Percentiles rank a stretch among this genome's conserved stretches.
These are phyloP conservation scores for Gymnobelideus leadbeateri DNA, from an alignment of 2,113 vertebrate genomes.

Conservation along the genomic window DNA sequence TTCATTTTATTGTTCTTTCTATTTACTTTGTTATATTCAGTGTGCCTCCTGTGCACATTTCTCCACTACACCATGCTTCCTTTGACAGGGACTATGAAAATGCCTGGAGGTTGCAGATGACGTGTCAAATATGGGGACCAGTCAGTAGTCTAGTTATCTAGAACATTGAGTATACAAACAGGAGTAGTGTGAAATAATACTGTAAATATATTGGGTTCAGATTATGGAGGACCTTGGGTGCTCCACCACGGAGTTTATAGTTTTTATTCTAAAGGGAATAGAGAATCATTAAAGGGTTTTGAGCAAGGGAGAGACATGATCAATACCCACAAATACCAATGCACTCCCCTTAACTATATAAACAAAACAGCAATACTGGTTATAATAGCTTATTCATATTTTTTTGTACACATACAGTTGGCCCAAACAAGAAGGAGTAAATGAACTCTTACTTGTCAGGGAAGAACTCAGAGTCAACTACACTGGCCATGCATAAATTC, in stretches of 20 bases:
- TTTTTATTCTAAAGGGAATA: not conserved
- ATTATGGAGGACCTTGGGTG: not conserved
- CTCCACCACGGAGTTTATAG: not conserved
- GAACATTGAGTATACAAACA: not conserved
- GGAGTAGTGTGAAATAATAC: not conserved
- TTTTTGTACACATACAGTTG: not conserved
- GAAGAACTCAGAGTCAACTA: not conserved
- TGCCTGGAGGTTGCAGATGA: not conserved
- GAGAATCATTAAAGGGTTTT: not conserved
- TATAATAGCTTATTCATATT: not conserved
- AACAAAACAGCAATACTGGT: not conserved
- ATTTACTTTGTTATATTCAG: not conserved
- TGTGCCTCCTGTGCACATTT: not conserved
- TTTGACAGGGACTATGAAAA: not conserved
- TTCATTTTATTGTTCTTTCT: not conserved
- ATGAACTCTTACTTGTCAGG: too few relatives aligned
- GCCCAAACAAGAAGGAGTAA: not conserved
- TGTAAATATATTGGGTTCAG: too few relatives aligned
- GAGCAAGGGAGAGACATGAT: not conserved
- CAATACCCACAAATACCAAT: not conserved
- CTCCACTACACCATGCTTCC: not conserved
- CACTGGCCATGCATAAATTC: not conserved
- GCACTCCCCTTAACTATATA: not conserved
- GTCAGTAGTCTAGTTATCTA: not conserved
- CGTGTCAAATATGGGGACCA: not conserved